phyloP scores from a whole-genome alignment of 2,888 invertebrate genomes.

The Himalopsyche japonica region DNA sequence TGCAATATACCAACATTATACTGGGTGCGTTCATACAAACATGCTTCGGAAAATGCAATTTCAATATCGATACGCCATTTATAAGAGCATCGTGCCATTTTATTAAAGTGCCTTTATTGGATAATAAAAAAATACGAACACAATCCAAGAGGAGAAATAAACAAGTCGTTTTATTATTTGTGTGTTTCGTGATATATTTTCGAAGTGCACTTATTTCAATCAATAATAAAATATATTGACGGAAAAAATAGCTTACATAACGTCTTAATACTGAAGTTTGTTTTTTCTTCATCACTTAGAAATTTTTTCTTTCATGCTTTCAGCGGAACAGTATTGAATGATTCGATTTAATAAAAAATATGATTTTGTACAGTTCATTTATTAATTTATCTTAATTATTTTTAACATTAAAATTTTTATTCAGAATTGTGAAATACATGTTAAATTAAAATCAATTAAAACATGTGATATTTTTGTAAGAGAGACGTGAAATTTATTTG shows the following conservation, averaged over 20 bases:
- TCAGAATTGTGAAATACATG: too few relatives aligned
- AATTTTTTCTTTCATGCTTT: too few relatives aligned
- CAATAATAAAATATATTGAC: not conserved
- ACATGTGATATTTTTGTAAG: too few relatives aligned
- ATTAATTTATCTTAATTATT: too few relatives aligned
- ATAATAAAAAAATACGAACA: not conserved
- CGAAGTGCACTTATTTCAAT: not conserved
- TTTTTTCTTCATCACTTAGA: too few relatives aligned
- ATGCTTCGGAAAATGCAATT: not conserved
- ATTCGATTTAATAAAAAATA: too few relatives aligned
- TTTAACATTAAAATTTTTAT: too few relatives aligned
- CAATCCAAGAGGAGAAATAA: not conserved
- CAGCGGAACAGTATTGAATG: too few relatives aligned
- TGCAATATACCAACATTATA: not conserved
- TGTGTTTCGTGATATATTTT: not conserved
- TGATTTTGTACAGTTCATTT: too few relatives aligned
- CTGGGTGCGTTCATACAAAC: not conserved
- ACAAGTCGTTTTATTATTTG: not conserved
- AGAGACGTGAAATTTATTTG: too few relatives aligned
- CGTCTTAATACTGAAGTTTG: not conserved
- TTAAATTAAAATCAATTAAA: too few relatives aligned
- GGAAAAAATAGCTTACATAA: not conserved
- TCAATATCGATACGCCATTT: not conserved
- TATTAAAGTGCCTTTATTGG: not conserved
- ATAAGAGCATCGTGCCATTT: not conserved